Evolutionary conservation across 37 sponge, comb jelly and placozoan species (phyloP).

Genomic region (Chondrilla cf. caribensis): DNA sequence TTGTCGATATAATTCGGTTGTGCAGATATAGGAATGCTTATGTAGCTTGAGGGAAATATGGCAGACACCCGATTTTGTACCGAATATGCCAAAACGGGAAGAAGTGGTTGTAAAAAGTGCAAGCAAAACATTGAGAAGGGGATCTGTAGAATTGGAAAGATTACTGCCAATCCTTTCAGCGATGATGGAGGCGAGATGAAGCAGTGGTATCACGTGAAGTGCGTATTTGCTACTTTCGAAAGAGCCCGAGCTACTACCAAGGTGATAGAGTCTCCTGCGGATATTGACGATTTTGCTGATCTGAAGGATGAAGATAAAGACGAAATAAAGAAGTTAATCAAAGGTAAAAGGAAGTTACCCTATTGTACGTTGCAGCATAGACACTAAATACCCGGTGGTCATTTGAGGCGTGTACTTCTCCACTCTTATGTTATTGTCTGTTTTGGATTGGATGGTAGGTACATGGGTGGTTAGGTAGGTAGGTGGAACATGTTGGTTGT

Average conservation of each 20-base stretch:
- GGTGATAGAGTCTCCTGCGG: conserved; percentile 89
- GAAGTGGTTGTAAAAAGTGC: conserved; percentile 96
- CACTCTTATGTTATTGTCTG: too few species aligned
- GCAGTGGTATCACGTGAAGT: conserved; percentile 89
- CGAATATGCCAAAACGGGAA: conserved; percentile 91
- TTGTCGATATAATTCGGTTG: too few species aligned
- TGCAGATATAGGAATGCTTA: too few species aligned
- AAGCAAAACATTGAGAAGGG: conserved; percentile 88
- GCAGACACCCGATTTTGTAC: conserved; percentile 70
- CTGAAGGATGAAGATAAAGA: conserved; percentile 82
- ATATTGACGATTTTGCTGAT: conserved; percentile 84
- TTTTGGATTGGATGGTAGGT: too few species aligned
- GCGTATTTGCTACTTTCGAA: conserved; percentile 89
- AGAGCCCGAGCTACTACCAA: conserved; percentile 89
- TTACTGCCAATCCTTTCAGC: conserved; percentile 90
- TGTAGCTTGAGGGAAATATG: conserved; percentile 29
- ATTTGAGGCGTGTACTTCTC: too few species aligned
- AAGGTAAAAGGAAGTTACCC: conserved; percentile 40
- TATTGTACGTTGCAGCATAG: too few species aligned
- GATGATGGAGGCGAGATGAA: conserved; percentile 94
- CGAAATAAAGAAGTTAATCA: conserved; percentile 72
- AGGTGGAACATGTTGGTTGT: too few species aligned
- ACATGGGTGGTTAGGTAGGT: too few species aligned
- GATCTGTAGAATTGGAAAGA: conserved; percentile 77
- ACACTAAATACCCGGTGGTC: too few species aligned